A percentile compares a stretch with the other conserved stretches of the same genome.
phyloP scores from a whole-genome alignment of 1,140 invertebrate genomes.

The Conus ventricosus region DNA sequence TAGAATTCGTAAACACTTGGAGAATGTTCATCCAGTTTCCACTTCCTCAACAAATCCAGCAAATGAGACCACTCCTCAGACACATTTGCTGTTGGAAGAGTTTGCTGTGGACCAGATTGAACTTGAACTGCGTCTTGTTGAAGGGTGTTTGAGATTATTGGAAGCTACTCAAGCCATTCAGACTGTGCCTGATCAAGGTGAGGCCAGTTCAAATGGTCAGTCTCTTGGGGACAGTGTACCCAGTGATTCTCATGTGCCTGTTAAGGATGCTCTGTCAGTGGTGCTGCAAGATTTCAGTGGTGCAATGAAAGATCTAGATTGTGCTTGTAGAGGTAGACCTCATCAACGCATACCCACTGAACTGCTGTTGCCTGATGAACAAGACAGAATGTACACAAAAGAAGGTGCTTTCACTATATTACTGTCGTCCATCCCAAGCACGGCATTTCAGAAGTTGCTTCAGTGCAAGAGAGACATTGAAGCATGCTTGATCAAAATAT shows the following conservation, averaged over 20 bases:
- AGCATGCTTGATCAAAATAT: not conserved
- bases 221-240: not conserved
- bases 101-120: slow-evolving; percentile 24
- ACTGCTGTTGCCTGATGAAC: slow-evolving; percentile 27
- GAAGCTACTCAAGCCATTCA: slow-evolving; percentile 21
- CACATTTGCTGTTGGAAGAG: not conserved
- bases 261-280: slow-evolving; percentile 11
- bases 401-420: slow-evolving; percentile 29
- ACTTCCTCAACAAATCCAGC: not conserved
- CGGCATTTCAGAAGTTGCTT: slow-evolving; percentile 1
- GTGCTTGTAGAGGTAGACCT: not conserved
- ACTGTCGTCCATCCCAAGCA: not conserved
- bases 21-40: not conserved
- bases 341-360: slow-evolving; percentile 31
- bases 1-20: not conserved
- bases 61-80: not conserved
- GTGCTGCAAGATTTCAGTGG: slow-evolving; percentile 21
- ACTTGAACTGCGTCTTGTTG: not conserved
- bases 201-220: not conserved
- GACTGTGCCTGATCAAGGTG: not conserved
- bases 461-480: slow-evolving; percentile 22
- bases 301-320: not conserved
- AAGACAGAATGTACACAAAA: slow-evolving; percentile 6
- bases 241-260: not conserved
- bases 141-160: slow-evolving; percentile 4